These are phyloP conservation scores for Tupaia chinensis DNA, from an alignment of 2,113 vertebrate species.

Conservation along the genomic window DNA sequence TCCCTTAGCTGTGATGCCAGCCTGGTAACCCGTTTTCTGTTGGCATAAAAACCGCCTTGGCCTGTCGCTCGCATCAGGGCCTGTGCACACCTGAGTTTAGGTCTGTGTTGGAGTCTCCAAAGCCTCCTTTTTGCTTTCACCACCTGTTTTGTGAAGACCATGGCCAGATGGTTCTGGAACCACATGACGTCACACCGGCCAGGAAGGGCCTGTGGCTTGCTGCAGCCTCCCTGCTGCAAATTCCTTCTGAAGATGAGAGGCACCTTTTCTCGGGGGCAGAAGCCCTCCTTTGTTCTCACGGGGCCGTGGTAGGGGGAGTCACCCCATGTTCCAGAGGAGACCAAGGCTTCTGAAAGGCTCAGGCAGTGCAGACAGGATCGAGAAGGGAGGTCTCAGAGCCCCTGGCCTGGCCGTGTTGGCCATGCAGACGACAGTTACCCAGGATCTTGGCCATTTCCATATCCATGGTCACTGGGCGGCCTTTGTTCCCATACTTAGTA, in stretches of 20 bases:
- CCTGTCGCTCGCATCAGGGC: accelerated
- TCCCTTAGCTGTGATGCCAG: too few relatives aligned
- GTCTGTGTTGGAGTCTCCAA: background rate
- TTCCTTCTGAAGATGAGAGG: background rate
- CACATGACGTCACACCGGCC: accelerated
- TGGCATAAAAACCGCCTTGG: background rate
- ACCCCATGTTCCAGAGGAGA: background rate
- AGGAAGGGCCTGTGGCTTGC: accelerated
- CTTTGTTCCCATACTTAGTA: background rate
- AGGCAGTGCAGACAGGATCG: background rate
- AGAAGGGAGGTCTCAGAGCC: background rate
- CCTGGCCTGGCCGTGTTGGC: background rate
- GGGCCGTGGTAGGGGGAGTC: accelerated
- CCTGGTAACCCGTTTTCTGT: accelerated
- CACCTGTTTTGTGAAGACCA: background rate
- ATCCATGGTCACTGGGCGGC: accelerated
- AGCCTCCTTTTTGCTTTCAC: background rate
- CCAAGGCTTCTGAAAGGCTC: background rate
- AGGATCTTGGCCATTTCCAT: accelerated
- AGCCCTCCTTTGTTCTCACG: accelerated
- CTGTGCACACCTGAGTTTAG: background rate
- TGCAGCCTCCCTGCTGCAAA: background rate
- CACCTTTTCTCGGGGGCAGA: background rate
- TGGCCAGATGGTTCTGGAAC: background rate
- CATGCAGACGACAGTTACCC: accelerated